Evolutionary conservation across 2,888 invertebrate species (phyloP), one percentile per base, ranked within the genome.

Genomic region (Junonia oenone): DNA sequence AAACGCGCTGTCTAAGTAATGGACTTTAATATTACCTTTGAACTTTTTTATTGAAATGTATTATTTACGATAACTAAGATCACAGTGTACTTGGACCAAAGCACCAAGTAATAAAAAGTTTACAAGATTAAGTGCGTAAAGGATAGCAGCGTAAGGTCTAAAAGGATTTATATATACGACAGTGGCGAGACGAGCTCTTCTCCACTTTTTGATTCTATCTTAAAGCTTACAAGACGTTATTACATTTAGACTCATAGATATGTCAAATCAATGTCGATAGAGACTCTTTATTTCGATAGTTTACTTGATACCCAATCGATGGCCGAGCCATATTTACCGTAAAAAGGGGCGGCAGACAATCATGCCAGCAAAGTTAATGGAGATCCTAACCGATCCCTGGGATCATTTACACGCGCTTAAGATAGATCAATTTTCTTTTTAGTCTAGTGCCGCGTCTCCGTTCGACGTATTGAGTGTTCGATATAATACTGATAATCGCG

Each of bases 81-180:
- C 38, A n/a, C 17, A 19, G 26, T 8, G 26, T 63, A 65, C 63
- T 66, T 68, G 63, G 63, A n/a, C 45, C 27, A 35, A 11, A 45
- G 13, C 35, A 17, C 72, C 68, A 66, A 62, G 63, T 68, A 71
- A 73, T 69, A 62, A 66, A 56, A 65, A 69, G 66, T 69, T 72
- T 59, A 58, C 54, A 56, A 71, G 76, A 78, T 78, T 78, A 73
- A 72, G 66, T 72, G 68, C 68, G 66, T 71, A 68, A 61, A 66
- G 62, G 69, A 66, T 68, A 69, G 67, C 72, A 73, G 75, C 74
- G 72, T 67, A 72, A 61, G 59, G 65, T 64, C 64, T 59, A 63
- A 68, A 63, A 66, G 72, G 76, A 84, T 83, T 83, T 79, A 80
- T 79, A 37, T 45, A 81, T 78, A 68, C 66, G 66, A 63, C 64